Percentiles rank a stretch among this genome's conserved stretches.
Conservation (phyloP, 2,888 invertebrate genomes). For the Ormyrus pomaceus region DNA sequence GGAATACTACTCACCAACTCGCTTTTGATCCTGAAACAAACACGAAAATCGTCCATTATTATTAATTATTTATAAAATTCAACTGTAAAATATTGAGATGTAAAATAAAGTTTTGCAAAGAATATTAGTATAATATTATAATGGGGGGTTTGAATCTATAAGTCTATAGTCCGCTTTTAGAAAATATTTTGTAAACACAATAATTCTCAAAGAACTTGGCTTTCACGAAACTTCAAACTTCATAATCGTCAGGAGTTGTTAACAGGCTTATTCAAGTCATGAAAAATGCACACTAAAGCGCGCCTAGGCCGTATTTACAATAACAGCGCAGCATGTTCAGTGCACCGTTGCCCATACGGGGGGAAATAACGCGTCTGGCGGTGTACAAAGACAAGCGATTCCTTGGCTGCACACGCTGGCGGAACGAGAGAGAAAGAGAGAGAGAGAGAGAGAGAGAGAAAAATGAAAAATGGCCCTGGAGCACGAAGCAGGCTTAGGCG, state of each 20-base stretch:
- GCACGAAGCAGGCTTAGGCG: conserved; percentile 37
- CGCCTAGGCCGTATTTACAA: not conserved
- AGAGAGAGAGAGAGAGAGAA: conserved; percentile 16
- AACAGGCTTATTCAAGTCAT: not conserved
- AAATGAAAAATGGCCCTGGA: conserved; percentile 40
- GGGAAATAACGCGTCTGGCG: not conserved
- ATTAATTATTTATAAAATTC: conserved; percentile 1
- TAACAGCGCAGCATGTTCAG: conserved; percentile 7
- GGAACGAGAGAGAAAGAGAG: conserved; percentile 10
- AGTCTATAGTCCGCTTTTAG: too few species aligned
- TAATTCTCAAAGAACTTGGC: not conserved
- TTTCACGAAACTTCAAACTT: conserved; percentile 6
- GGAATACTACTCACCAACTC: conserved; percentile 48
- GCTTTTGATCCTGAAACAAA: conserved; percentile 48
- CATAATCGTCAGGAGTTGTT: not conserved
- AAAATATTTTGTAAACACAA: conserved; percentile 2
- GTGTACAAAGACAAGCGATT: conserved; percentile 16
- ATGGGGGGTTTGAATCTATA: too few species aligned
- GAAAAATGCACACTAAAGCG: conserved; percentile 33
- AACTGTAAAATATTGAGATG: not conserved
- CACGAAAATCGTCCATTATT: conserved; percentile 40
- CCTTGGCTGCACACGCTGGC: not conserved
- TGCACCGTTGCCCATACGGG: not conserved
- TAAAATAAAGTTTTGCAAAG: too few species aligned
- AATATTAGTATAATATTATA: too few species aligned